A percentile compares a stretch with the other conserved stretches of the same genome.
Conservation (phyloP, 1,140 invertebrate species). For the Papilio xuthus region DNA sequence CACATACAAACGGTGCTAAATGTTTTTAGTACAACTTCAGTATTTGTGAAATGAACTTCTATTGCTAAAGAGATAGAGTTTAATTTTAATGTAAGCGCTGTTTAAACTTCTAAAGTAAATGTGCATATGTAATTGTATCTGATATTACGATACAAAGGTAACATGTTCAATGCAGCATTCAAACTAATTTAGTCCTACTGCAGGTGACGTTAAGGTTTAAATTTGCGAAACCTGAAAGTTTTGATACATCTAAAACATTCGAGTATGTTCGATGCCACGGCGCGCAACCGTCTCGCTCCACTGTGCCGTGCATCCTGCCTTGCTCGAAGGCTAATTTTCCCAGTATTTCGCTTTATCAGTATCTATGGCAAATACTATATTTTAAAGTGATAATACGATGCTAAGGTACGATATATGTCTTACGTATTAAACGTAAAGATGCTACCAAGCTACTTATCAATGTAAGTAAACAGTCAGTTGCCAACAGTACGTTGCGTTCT, state of each 20-base stretch:
- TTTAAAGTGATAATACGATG: conserved; percentile 4
- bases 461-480: conserved; percentile 5
- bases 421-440: not conserved
- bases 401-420: conserved; percentile 22
- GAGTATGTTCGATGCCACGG: conserved; percentile 59
- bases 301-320: conserved; percentile 77
- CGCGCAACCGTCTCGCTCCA: conserved; percentile 79
- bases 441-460: not conserved
- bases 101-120: not conserved
- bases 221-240: conserved; percentile 37
- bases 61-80: not conserved
- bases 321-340: conserved; percentile 70
- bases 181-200: conserved; percentile 11
- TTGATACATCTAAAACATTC: conserved; percentile 42
- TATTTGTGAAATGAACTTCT: not conserved
- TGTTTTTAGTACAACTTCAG: not conserved
- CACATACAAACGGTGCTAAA: conserved; percentile 45
- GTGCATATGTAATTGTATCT: conserved; percentile 28
- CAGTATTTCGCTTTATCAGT: conserved; percentile 59
- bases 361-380: conserved; percentile 37
- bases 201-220: conserved; percentile 36
- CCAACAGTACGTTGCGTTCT: not conserved
- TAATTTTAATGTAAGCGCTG: not conserved
- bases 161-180: not conserved
- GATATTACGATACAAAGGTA: not conserved